Evolutionary conservation across 2,888 invertebrate species (phyloP).

Genomic region (Onchidella celtica): DNA sequence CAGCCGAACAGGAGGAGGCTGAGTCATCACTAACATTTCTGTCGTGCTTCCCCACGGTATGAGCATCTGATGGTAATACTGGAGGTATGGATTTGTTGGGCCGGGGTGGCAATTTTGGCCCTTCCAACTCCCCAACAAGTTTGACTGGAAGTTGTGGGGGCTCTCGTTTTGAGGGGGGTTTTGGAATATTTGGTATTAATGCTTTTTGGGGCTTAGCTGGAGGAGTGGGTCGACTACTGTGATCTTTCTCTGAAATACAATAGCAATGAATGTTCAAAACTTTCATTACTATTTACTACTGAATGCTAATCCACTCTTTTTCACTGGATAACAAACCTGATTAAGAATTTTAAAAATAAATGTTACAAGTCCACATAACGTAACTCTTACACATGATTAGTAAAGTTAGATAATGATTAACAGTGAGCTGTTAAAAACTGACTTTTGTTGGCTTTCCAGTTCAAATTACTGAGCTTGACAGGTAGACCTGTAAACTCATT

Average conservation of each 20-base stretch:
- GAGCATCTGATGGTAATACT: background rate
- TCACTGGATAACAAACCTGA: too few species aligned
- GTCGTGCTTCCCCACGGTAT: background rate
- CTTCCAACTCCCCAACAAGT: background rate
- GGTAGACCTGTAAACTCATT: too few species aligned
- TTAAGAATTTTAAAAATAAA: too few species aligned
- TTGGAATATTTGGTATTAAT: background rate
- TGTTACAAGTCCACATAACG: too few species aligned
- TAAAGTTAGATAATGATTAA: too few species aligned
- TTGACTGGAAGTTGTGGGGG: background rate
- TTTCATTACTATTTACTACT: too few species aligned
- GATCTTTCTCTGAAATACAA: background rate
- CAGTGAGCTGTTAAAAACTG: too few species aligned
- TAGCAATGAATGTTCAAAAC: background rate
- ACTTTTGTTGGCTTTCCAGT: too few species aligned
- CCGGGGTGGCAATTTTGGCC: constrained; percentile 14
- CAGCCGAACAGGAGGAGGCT: background rate
- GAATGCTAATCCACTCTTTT: too few species aligned
- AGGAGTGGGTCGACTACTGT: constrained; percentile 9
- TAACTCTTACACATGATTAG: too few species aligned
- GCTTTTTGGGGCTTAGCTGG: constrained; percentile 22
- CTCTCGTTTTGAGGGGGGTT: constrained; percentile 1
- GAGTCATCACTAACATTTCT: background rate
- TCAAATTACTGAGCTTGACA: too few species aligned
- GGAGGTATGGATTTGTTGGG: background rate